Conservation (phyloP, 2,888 invertebrate genomes). For the Ischnura elegans region DNA sequence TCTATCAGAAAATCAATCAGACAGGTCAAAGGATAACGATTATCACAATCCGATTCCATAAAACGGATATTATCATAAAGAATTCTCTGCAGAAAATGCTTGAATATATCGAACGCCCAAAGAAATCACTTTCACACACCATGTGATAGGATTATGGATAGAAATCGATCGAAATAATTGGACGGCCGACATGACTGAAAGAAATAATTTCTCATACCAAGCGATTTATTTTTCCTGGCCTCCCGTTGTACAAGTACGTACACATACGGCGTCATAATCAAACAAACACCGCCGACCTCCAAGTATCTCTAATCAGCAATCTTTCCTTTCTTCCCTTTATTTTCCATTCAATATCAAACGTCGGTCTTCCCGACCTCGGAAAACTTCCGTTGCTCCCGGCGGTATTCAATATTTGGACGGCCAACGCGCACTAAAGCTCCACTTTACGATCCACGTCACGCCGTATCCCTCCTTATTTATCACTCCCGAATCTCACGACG, state of each 20-base stretch:
- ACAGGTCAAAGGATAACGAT: too few relatives aligned
- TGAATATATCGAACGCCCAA: too few relatives aligned
- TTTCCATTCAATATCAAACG: background rate
- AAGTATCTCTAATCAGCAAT: background rate
- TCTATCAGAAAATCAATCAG: too few relatives aligned
- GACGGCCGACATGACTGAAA: too few relatives aligned
- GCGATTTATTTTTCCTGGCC: background rate
- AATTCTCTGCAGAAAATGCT: too few relatives aligned
- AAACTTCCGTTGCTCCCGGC: background rate
- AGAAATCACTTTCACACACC: too few relatives aligned
- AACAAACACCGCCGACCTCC: background rate
- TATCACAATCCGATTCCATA: too few relatives aligned
- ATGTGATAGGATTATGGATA: too few relatives aligned
- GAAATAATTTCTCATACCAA: too few relatives aligned
- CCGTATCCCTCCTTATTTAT: background rate
- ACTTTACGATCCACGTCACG: too few relatives aligned
- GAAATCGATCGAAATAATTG: too few relatives aligned
- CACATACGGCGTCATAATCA: background rate
- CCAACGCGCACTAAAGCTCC: background rate
- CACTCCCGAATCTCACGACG: background rate
- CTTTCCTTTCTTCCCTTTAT: background rate
- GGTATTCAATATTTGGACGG: background rate
- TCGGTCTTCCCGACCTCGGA: background rate
- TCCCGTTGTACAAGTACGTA: background rate
- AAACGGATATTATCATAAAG: too few relatives aligned